Evolutionary conservation across 2,797 vertebrate genomes (phyloP), one percentile per base, ranked within the genome.

Genomic region (Myoxocephalus aenaeus): DNA sequence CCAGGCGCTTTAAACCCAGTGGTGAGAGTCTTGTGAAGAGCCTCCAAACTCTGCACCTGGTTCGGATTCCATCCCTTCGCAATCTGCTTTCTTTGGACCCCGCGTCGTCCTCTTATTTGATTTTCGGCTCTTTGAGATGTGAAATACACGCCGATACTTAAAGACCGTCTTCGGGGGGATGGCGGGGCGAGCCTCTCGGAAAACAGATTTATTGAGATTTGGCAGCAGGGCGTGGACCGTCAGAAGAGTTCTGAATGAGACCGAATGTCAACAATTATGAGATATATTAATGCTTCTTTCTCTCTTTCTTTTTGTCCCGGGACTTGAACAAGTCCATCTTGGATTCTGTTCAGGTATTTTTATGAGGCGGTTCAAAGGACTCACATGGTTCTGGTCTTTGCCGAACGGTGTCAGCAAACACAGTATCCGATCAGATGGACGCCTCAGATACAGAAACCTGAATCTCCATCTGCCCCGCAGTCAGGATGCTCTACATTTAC

Each of bases 51-150:
- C 91, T 51, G 87, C 93, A 94, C 93, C 93, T 94, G 94, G 92
- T 93, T 93, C 54, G 5, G 88, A 93, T 94, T 92, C 92, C 70
- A 22, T 54, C 76, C 68, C 10, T 51, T 70, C 70, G 36, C 83
- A 90, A 92, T 88, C 84, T 94, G 94, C 93, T 94, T 94, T 94
- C 87, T 85, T 94, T 94, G 91, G 93, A 93, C 75, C 5, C 82
- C 50, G 72, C 82, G 76, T 92, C 85, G 91, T 91, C 89, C 90
- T 88, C 89, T 87, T 78, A 87, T 92, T 93, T 91, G 82, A 91
- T 89, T 94, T 94, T 92, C 77, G 83, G 70, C 80, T 90, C 89
- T 93, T 90, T 88, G 78, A 92, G 91, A 92, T 91, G 87, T 91
- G 86, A 93, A 92, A 88, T 89, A 85, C 79, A 79, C 1, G 51